Evolutionary conservation across 1,140 invertebrate species (phyloP), one percentile per base, ranked within the genome.

Genomic region (Drosophila rufa): DNA sequence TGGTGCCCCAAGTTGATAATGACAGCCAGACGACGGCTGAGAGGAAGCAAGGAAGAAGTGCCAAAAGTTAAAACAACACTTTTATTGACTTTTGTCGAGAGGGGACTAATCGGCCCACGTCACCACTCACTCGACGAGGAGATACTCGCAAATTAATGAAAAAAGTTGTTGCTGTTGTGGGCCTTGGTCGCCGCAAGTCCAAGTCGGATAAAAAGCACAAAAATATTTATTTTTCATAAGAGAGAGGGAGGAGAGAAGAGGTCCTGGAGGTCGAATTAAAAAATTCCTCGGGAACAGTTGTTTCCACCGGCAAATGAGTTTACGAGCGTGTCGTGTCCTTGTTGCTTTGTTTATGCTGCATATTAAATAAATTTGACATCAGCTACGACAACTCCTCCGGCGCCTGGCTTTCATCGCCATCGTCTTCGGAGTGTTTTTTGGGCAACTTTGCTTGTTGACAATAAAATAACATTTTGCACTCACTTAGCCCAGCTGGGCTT

Each of bases 381-480:
- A 43, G 68, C 68, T 51, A 80, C 62, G 70, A 80, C 66, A 84
- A 80, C 62, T 73, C 65, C 55, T 82, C 53, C 22, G 30, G 43
- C 61, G 53, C 30, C 75, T 65, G 71, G 43, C 42, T 42, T 46
- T 45, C 40, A 17, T 50, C 50, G 50, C 0, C 40, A 17, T 50
- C 40, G 43, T 51, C 57, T 80, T 68, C 43, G 53, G 57, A 45
- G 62, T 60, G 60, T 46, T 59, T 74, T 59, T 74, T 48, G 25
- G 75, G 77, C 74, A 89, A 84, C 85, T 89, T 89, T 75, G 62
- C 85, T 90, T 90, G 84, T 90, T 90, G 84, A 90, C 84, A 89
- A 89, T 89, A 90, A 89, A 89, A 89, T 89, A 89, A 90, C 84
- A 89, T 89, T 89, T 89, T 89, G 85, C 84, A 89, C 84, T 89